Evolutionary conservation across 2,797 vertebrate genomes (phyloP), one percentile per base, ranked within the genome.

Genomic region (Telmatherina bonti): DNA sequence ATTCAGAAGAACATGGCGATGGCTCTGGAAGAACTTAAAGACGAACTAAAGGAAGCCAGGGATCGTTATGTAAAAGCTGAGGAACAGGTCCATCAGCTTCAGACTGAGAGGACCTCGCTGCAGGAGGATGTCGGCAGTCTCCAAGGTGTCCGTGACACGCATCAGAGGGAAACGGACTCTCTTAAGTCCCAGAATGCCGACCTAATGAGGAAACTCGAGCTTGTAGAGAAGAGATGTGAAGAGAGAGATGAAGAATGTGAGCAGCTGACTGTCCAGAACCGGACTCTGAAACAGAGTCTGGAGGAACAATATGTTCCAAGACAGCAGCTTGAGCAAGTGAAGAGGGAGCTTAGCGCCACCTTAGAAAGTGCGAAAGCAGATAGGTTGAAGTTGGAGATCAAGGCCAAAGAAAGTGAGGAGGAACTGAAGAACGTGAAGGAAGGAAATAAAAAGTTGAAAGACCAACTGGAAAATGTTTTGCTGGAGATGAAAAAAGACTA

Each of bases 21-120:
- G 0, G 85, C 92, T 10, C 76, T 97, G 33, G 95, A 95, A 65
- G 96, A 96, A 38, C 90, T 99, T 70, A 96, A 95, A 77, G 95
- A 94, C 85, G 95, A 95, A 88, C 91, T 99, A 27, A 90, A 93
- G 12, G 96, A 98, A 41, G 75, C 93, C 7, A 94, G 93, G 0
- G 94, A 95, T 55, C 95, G 91, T 66, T 94, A 90, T 8, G 91
- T 90, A 2, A 95, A 94, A 81, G 94, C 94, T 71, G 95, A 96
- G 78, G 91, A 91, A 4, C 96, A 96, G 79, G 83, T 94, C 7
- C 94, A 94, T 45, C 94, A 89, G 81, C 74, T 99, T 60, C 89
- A 93, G 63, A 78, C 71, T 0, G 96, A 99, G 82, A 96, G 90
- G 31, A 85, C 74, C 4, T 76, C 52, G 0, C 85, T 98, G 66